Evolutionary conservation across 2,113 vertebrate species (phyloP), one percentile per base, ranked within the genome.

Genomic region (Notarius quadriscutis): DNA sequence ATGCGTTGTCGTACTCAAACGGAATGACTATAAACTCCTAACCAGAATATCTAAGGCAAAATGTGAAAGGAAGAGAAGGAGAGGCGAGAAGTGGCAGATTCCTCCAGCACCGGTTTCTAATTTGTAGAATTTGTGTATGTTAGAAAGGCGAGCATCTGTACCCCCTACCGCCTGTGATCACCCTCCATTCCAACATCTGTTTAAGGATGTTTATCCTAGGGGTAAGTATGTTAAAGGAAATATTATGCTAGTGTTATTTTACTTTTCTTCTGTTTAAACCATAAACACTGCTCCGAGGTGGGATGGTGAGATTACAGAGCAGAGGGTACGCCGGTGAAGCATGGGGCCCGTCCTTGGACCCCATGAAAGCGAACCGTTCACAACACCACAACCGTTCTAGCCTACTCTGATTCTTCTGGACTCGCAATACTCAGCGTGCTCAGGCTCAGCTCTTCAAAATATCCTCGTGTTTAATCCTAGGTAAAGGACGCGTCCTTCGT

Each of bases 211-310:
- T 95, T 95, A 93, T 91, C 90, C 90, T 93, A 89, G 89, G 92
- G 84, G 91, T 94, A 92, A 94, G 94, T 93, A 93, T 93, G 92
- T 92, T 92, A 91, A 92, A 90, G 91, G 94, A 93, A 95, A 96
- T 95, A 95, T 94, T 95, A 93, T 95, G 91, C 91, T 93, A 93
- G 93, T 95, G 91, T 94, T 95, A 92, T 84, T 93, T 95, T 93
- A 93, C 94, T 93, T 93, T 93, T 94, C 92, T 94, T 92, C 91
- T 94, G 88, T 92, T 92, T 90, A 83, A 89, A 93, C 90, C 87
- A 91, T 91, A 95, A 94, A 95, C 93, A 95, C 69, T 69, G 87
- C 87, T 88, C 84, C 2, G 22, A 91, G 88, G 84, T 87, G 71
- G 91, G 84, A 34, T 48, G 12, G 85, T 6, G 81, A 86, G 89